Evolutionary conservation across 2,113 vertebrate genomes (phyloP), one percentile per base, ranked within the genome.

Genomic region (Indicator indicator): DNA sequence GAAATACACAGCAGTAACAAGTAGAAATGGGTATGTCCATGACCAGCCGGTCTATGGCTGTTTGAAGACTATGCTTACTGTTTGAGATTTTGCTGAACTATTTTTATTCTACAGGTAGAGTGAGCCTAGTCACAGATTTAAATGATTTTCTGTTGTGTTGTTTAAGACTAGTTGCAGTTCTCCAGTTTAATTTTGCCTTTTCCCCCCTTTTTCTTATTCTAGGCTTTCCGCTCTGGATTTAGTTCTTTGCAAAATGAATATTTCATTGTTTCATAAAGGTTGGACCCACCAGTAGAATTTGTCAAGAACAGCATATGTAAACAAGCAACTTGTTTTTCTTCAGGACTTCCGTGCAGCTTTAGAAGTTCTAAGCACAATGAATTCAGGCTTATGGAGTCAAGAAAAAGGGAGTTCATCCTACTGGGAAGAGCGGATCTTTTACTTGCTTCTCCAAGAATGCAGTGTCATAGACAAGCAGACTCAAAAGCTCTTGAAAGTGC

Each of bases 341-440:
- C 77, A 97, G 93, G 90, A 95, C 83, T 78, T 94, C 48, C 83
- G 76, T 59, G 48, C 55, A 59, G 9, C 50, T 90, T 94, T 93
- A 83, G 48, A 94, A 90, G 70, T 94, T 90, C 56, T 46, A 72
- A 69, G 88, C 98, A 99, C 98, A 96, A 99, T 99, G 99, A 99
- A 98, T 98, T 99, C 99, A 12, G 97, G 98, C 88, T 98, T 99
- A 97, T 99, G 99, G 99, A 98, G 98, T 98, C 99, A 99, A 98
- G 99, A 99, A 95, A 99, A 99, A 98, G 97, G 98, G 88, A 98
- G 97, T 92, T 98, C 98, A 44, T 97, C 98, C 78, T 99, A 98
- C 84, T 98, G 99, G 97, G 99, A 99, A 94, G 99, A 99, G 97
- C 98, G 98, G 94, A 98, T 97, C 88, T 99, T 99, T 97, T 99